Percentiles rank a stretch among this genome's conserved stretches.
phyloP scores from a whole-genome alignment of 2,797 vertebrate genomes.

The Lacerta bilineata region DNA sequence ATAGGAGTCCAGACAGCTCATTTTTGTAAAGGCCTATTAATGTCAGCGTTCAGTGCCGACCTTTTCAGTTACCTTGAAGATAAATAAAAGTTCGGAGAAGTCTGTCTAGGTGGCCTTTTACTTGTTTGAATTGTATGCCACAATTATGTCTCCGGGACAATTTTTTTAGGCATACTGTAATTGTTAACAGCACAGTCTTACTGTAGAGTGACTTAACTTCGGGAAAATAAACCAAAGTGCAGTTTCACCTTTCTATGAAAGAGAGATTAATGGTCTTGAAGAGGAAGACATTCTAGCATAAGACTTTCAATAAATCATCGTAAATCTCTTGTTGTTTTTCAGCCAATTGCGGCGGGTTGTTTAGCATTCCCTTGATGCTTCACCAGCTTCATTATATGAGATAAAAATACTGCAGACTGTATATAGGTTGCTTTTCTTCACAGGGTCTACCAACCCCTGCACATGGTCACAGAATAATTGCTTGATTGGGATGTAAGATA shows the following conservation, averaged over 20 bases:
- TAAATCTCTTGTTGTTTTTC: constrained; percentile 51
- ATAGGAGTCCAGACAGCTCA: constrained; percentile 40
- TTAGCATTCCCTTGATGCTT: constrained; percentile 48
- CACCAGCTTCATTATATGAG: constrained; percentile 57
- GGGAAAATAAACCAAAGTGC: constrained; percentile 76
- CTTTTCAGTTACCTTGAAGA: constrained; percentile 64
- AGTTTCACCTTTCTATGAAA: constrained; percentile 65
- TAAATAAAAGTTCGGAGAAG: constrained; percentile 70
- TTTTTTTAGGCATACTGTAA: constrained; percentile 63
- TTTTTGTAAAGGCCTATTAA: constrained; percentile 61
- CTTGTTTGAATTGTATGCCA: constrained; percentile 54
- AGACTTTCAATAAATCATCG: constrained; percentile 66
- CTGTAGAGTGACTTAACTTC: constrained; percentile 72
- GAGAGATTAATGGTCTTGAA: constrained; percentile 71
- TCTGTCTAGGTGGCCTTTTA: constrained; percentile 57
- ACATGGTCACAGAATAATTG: not conserved
- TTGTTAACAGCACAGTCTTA: constrained; percentile 72
- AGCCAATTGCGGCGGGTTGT: constrained; percentile 46
- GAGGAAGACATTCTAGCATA: constrained; percentile 59
- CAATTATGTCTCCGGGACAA: constrained; percentile 67
- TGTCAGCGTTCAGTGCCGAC: constrained; percentile 50
- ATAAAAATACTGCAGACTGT: constrained; percentile 36
- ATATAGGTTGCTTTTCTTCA: constrained; percentile 24
- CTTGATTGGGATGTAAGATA: not conserved
- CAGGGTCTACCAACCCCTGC: constrained; percentile 3